Evolutionary conservation across 2,113 vertebrate species (phyloP).

Genomic region (Aplodontia rufa): DNA sequence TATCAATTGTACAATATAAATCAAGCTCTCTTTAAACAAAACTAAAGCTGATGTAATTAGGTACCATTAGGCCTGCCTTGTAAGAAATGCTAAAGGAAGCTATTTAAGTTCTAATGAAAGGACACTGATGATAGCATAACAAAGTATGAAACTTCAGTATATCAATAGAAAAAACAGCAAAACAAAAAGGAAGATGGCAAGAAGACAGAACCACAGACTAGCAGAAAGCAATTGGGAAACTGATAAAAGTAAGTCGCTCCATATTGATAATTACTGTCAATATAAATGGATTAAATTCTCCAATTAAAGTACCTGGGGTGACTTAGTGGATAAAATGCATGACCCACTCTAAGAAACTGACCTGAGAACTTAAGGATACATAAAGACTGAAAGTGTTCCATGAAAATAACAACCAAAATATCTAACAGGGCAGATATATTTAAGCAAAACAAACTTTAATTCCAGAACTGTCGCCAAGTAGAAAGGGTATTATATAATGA

Average conservation of each 20-base stretch:
- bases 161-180: not conserved
- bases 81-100: not conserved
- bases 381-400: not conserved
- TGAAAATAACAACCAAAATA: not conserved
- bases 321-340: not conserved
- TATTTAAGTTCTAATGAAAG: not conserved
- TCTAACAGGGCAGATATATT: not conserved
- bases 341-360: not conserved
- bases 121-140: not conserved
- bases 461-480: not conserved
- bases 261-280: not conserved
- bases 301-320: no score
- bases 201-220: not conserved
- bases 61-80: not conserved
- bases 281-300: not conserved
- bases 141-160: not conserved
- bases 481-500: not conserved
- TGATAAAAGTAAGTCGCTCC: not conserved
- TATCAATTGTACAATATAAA: not conserved
- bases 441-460: not conserved
- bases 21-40: not conserved
- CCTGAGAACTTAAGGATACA: not conserved
- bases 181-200: not conserved
- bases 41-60: no score
- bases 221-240: not conserved